Evolutionary conservation across 2,797 vertebrate genomes (phyloP), one percentile per base, ranked within the genome.

Genomic region (Gila robusta): DNA sequence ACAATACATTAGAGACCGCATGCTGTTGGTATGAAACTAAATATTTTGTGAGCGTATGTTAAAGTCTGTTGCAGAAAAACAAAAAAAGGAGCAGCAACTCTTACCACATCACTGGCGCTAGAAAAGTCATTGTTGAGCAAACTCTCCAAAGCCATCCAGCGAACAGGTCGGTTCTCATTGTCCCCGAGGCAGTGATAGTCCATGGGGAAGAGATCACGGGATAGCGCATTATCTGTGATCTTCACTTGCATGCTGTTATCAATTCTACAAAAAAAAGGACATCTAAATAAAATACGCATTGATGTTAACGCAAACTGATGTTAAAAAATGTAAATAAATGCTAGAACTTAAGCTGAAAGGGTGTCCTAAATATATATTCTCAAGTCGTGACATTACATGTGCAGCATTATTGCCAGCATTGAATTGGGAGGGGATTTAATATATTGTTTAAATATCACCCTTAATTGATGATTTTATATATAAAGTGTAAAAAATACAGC

Each of bases 121-220:
- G 98, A 99, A 90, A 99, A 99, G 79, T 99, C 98, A 12, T 98
- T 98, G 95, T 99, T 98, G 54, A 99, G 97, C 90, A 99, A 94
- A 88, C 98, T 99, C 90, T 99, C 98, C 76, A 99, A 96, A 82
- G 98, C 97, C 98, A 99, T 99, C 98, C 98, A 99, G 79, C 98
- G 97, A 52, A 99, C 98, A 0, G 98, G 98, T 28, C 98, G 94
- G 94, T 99, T 99, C 92, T 99, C 98, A 21, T 99, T 99, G 91
- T 99, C 98, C 86, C 98, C 98, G 67, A 99, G 96, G 92, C 98
- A 99, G 93, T 99, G 98, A 92, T 99, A 99, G 92, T 99, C 98
- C 98, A 99, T 99, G 52, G 98, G 98, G 92, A 99, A 99, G 0
- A 99, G 96, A 92, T 99, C 98, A 91, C 98, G 94, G 35, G 98